Evolutionary conservation across 1,140 invertebrate genomes (phyloP).

Genomic region (Acromyrmex heyeri): DNA sequence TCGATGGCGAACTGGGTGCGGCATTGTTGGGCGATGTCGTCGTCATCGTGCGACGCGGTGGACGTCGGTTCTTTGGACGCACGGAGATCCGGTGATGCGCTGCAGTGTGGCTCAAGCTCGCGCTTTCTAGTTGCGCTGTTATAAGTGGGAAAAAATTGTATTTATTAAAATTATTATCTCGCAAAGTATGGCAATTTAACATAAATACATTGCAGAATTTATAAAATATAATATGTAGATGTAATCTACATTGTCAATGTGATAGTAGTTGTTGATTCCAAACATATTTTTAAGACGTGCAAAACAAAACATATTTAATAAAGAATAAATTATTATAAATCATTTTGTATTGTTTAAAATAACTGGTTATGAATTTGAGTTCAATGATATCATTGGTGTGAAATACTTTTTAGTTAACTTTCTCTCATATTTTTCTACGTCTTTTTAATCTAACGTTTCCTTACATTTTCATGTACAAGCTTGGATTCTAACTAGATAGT

Average conservation of each 20-base stretch:
- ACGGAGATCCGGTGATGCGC: conserved; percentile 85
- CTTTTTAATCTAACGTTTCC: neutral
- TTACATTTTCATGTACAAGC: conserved; percentile 8
- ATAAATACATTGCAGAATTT: neutral
- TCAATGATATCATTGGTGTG: neutral
- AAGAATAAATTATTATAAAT: conserved; percentile 1
- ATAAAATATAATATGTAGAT: neutral
- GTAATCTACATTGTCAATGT: neutral
- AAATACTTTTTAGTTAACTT: conserved; percentile 13
- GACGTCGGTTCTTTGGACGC: conserved; percentile 84
- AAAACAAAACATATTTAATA: neutral
- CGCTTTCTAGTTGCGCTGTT: conserved; percentile 82
- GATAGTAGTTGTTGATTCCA: neutral
- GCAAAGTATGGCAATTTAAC: neutral
- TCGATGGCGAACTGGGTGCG: conserved; percentile 59
- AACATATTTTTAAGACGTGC: neutral
- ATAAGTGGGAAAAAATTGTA: neutral
- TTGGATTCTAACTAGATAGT: neutral
- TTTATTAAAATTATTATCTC: neutral
- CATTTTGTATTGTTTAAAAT: conserved; percentile 14
- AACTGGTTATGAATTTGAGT: neutral
- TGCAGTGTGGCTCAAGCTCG: conserved; percentile 82
- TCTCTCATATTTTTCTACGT: neutral
- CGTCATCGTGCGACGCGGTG: conserved; percentile 78
- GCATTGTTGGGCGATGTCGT: conserved; percentile 50